Evolutionary conservation across 2,113 vertebrate species (phyloP).

Genomic region (Chlorocebus sabaeus): DNA sequence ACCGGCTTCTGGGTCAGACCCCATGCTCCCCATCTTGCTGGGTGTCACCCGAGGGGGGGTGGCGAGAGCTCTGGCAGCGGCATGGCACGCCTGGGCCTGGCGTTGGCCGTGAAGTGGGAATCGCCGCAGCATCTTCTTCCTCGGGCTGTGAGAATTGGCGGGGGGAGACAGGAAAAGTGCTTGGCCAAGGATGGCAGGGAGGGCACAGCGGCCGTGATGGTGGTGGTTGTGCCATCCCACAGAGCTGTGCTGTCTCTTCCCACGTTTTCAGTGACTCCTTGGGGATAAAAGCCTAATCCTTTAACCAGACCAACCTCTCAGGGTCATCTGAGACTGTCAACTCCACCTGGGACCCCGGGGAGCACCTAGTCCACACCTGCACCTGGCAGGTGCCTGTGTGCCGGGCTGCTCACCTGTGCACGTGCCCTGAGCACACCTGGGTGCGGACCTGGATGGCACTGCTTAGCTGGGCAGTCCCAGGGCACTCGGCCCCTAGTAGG

Average conservation of each 20-base stretch:
- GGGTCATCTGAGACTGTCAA: not conserved
- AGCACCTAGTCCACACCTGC: no score
- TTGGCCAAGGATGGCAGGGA: not conserved
- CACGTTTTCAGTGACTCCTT: not conserved
- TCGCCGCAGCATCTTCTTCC: not conserved
- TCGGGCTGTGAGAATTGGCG: not conserved
- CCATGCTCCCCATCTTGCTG: not conserved
- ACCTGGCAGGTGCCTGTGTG: accelerated
- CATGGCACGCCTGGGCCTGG: not conserved
- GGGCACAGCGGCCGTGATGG: not conserved
- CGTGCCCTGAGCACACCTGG: accelerated
- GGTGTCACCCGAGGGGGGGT: not conserved
- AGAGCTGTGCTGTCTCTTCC: not conserved
- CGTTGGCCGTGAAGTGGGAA: no score
- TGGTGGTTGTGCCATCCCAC: not conserved
- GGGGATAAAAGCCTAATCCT: not conserved
- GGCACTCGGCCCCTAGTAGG: not conserved
- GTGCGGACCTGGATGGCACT: not conserved
- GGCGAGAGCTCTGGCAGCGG: not conserved
- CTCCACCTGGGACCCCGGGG: not conserved
- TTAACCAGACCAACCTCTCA: not conserved
- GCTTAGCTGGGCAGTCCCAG: not conserved
- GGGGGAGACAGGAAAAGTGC: not conserved
- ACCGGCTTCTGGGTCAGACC: accelerated
- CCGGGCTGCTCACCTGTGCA: not conserved